Evolutionary conservation across 2,888 invertebrate species (phyloP), one percentile per base, ranked within the genome.

Genomic region (Schrankia costaestrigalis): DNA sequence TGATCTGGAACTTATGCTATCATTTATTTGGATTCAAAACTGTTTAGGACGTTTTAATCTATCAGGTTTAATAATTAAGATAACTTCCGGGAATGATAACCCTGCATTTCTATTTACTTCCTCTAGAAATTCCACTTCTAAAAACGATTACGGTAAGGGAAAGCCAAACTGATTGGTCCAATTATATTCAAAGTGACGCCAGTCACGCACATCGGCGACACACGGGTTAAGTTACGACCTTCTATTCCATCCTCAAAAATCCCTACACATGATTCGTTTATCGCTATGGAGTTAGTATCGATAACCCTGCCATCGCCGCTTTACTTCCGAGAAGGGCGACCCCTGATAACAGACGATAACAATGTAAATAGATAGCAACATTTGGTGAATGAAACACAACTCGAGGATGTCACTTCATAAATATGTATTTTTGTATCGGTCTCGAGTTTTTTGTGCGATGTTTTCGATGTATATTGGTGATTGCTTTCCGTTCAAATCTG

Each of bases 271-370:
- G 51, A 51, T 46, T 43, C 39, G 46, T 46, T 56, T 56, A 56
- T 56, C 56, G 41, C 29, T 35, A 15, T 49, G 35, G 44, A 46
- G 47, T 46, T 47, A 42, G 46, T 53, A 43, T 37, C 46, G 75
- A 74, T 74, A 74, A 72, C 73, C 71, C 56, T 34, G 31, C 47
- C 45, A 46, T 28, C 26, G 32, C 23, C 29, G 22, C 30, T 26
- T 18, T 38, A 38, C 59, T 74, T 74, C 72, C 64, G 56, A 55
- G 69, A 71, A 72, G 64, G 66, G 51, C 60, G 63, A 69, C 71
- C 71, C 56, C 41, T 52, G 68, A 71, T 68, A 68, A 63, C 46
- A 39, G 35, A 11, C 44, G 67, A 71, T 69, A 69, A 58, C 56
- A 47, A 51, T 59, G 61, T 56, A 54, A 58, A 63, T 50, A 65